A percentile compares a stretch with the other conserved stretches of the same genome.
These are phyloP conservation scores for Ciconia boyciana DNA, from an alignment of 2,113 vertebrate species.

Conservation along the genomic window DNA sequence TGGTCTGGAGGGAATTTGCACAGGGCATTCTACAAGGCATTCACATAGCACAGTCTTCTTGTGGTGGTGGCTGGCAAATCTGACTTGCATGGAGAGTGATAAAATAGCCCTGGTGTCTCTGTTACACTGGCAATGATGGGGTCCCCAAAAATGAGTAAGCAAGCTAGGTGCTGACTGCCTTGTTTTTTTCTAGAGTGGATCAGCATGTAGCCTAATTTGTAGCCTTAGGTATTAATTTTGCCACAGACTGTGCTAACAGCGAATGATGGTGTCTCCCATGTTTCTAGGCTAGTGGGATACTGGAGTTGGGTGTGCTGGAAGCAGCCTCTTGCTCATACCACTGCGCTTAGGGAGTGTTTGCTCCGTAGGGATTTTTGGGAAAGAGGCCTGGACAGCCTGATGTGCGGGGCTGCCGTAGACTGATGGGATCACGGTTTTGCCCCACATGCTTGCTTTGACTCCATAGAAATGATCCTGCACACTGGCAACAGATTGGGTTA, in stretches of 20 bases:
- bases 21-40: neutral
- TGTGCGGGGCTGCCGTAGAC: neutral
- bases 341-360: neutral
- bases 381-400: neutral
- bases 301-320: neutral
- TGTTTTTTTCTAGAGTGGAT: neutral
- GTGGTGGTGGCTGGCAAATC: neutral
- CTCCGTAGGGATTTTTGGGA: neutral
- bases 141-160: neutral
- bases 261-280: too few species aligned
- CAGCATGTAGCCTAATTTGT: neutral
- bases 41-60: neutral
- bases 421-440: neutral
- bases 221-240: neutral
- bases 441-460: neutral
- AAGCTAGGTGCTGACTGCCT: neutral
- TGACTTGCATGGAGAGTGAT: neutral
- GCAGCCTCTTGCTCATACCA: fast-evolving
- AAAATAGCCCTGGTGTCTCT: neutral
- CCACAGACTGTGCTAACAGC: neutral
- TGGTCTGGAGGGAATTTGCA: neutral
- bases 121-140: neutral
- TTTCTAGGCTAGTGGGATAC: neutral
- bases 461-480: neutral
- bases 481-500: neutral